Base-by-base conservation (phyloP, 2,113 vertebrate species). In the Pelmatolapia mariae region DNA sequence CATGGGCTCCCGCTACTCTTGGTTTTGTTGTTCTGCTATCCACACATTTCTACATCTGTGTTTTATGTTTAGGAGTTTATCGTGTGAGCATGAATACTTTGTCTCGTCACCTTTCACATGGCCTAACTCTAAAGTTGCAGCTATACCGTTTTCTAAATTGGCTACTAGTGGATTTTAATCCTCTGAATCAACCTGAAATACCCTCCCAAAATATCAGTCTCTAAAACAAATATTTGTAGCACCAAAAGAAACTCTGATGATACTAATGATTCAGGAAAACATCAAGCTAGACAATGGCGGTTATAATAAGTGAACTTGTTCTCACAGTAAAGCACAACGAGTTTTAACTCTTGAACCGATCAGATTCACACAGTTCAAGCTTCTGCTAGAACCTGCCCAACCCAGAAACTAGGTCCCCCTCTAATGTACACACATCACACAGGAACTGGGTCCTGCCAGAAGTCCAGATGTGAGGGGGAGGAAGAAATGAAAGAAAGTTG, bases 401-500 rank as follows among this genome's bases (percentile, higher is more conserved):
- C 91, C 92, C 93, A 80, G 89, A 91, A 91, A 89, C 85, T 52
- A 31, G 85, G 36, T 89, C 89, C 90, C 88, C 56, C 29, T 76
- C 91, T 92, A 73, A 91, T 86, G 57, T 61, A 89, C 82, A 86
- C 88, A 90, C 86, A 85, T 89, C 91, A 89, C 90, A 92, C 91
- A 94, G 91, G 93, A 95, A 93, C 88, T 86, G 31, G 36, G 76
- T 24, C 71, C 87, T 94, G 94, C 93, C 95, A 95, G 86, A 56
- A 85, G 10, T 89, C 89, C 96, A 96, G 95, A 97, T 96, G 95
- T 96, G 95, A 91, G 93, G 94, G 94, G 95, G 95, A 88, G 90
- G 92, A 94, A 89, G 81, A 87, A 90, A 91, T n/a, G 36, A 47
- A 52, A 36, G 33, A 43, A 53, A 53, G 81, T 56, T 84, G 22